Base-by-base conservation (phyloP, 2,797 vertebrate genomes). In the Bucorvus abyssinicus region DNA sequence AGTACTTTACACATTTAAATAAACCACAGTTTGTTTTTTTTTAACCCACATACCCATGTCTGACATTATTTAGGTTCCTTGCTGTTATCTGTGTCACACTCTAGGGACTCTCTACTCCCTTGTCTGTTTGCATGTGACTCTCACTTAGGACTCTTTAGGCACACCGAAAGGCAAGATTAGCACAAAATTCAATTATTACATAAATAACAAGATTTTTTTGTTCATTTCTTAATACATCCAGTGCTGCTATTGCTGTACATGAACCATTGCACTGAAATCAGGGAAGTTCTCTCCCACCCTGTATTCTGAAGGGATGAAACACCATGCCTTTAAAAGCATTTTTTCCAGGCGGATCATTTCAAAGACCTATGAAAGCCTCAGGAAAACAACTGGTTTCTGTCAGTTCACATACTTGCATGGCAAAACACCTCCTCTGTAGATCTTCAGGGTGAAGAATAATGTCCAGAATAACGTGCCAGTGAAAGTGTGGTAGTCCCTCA, bases 1-100 rank as follows among this genome's bases (percentile, higher is more conserved):
- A 79, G 87, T 90, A 96, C 63, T 96, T 94, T 96, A 96, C 91
- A 95, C 87, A 87, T 96, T 97, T 97, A 90, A 98, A 98, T 98
- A 98, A 98, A 97, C 74, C 38, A 91, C 56, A 84, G 83, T 97
- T 97, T 97, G 68, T 67, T 90, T 95, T 90, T 95, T 96, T 97
- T 93, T 89, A 93, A 96, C 90, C 91, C 91, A 94, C 34, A 88
- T 68, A 69, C 24, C 36, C 69, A 82, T 40, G 74, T 85, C 83
- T 90, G 78, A 80, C 75, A 63, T 93, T 60, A 63, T 87, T 89
- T 76, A 88, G 42, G 71, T 77, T 74, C 44, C 73, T 53, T 89
- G 38, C 83, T 79, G 74, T 89, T 69, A 61, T 82, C 53, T 61
- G 13, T 86, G 69, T 50, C 50, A 52, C 44, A 34, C 23, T 63